phyloP scores from a whole-genome alignment of 2,113 vertebrate species.

The Chloebia gouldiae region DNA sequence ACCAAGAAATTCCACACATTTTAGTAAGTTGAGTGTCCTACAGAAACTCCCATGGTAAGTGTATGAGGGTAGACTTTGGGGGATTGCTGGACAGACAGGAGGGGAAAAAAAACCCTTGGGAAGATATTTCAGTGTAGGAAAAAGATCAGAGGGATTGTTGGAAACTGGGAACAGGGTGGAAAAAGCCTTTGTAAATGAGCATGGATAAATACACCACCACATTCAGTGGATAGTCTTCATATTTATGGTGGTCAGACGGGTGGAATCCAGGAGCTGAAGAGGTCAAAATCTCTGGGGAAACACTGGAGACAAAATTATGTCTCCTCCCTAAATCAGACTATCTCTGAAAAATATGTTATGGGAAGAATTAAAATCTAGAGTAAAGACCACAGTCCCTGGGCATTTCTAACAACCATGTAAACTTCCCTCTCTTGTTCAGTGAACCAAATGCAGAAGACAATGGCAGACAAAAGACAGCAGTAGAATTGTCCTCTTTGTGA shows the following conservation, averaged over 20 bases:
- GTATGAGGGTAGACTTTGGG: neutral
- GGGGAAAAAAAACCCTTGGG: neutral
- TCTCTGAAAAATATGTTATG: conserved; percentile 20
- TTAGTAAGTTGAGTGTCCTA: conserved; percentile 26
- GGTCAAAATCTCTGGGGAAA: conserved; percentile 4
- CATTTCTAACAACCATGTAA: neutral
- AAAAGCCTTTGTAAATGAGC: neutral
- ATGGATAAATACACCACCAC: neutral
- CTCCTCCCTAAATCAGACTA: neutral
- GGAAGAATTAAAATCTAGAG: conserved; percentile 4
- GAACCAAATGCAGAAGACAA: neutral
- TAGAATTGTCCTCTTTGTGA: neutral
- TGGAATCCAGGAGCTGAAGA: conserved; percentile 3
- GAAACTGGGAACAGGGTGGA: neutral
- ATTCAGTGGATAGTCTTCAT: neutral
- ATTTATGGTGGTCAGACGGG: neutral
- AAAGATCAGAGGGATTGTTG: neutral
- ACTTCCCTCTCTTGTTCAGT: neutral
- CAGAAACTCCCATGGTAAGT: neutral
- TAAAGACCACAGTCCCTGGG: neutral
- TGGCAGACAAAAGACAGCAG: neutral
- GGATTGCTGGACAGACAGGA: neutral
- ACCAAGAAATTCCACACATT: conserved; percentile 40
- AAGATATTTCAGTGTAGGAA: neutral
- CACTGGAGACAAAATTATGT: neutral